A percentile compares a stretch with the other conserved stretches of the same genome.
These are phyloP conservation scores for Brachypteracias leptosomus DNA, from an alignment of 2,113 vertebrate species.

Conservation along the genomic window DNA sequence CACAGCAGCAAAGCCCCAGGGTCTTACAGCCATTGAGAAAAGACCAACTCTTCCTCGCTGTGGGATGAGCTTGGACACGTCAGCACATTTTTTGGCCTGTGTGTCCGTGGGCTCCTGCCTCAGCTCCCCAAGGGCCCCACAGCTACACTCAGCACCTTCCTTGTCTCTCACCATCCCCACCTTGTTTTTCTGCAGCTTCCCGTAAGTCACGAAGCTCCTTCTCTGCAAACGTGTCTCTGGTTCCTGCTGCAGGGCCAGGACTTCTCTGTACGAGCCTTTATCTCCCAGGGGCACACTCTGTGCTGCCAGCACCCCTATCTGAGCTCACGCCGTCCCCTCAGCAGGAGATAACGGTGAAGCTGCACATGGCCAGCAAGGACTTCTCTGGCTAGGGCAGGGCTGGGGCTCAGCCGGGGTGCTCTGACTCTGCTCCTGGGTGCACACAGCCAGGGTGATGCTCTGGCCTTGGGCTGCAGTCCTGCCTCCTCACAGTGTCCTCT, in stretches of 20 bases:
- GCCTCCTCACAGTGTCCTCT: neutral
- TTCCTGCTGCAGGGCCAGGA: neutral
- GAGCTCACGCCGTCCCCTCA: neutral
- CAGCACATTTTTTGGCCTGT: fast-evolving
- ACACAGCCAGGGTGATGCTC: fast-evolving
- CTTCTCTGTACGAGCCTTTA: neutral
- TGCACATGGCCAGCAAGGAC: neutral
- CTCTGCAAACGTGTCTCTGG: neutral
- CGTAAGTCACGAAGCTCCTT: neutral
- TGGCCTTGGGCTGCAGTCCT: neutral
- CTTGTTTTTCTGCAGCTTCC: neutral
- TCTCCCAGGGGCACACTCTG: fast-evolving
- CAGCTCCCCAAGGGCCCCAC: fast-evolving
- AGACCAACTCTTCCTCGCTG: neutral
- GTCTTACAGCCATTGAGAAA: neutral
- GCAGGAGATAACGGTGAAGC: neutral
- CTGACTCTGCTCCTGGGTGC: neutral
- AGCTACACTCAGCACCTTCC: fast-evolving
- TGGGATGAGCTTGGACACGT: neutral
- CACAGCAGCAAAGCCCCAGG: neutral
- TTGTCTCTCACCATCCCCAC: neutral
- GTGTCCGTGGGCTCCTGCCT: fast-evolving
- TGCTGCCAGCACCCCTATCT: neutral
- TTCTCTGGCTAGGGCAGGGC: fast-evolving
- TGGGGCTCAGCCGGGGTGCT: neutral